Percentiles rank a stretch among this genome's conserved stretches.
Evolutionary conservation across 2,113 vertebrate genomes (phyloP).

Genomic region (Pituophis catenifer): DNA sequence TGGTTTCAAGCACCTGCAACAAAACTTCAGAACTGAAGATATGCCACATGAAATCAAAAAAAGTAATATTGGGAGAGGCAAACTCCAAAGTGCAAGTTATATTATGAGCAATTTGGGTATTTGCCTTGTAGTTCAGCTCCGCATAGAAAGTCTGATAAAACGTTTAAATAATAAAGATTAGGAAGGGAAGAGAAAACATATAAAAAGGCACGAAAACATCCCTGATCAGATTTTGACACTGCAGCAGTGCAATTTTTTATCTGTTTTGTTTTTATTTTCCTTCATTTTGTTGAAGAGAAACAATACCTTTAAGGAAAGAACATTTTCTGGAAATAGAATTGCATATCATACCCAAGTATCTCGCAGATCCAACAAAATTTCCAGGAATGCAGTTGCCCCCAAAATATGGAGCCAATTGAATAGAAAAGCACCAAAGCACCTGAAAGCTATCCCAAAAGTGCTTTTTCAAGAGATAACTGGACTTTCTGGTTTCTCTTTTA

Average conservation of each 20-base stretch:
- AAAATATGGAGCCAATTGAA: too few species aligned
- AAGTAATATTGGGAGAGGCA: slow-evolving; percentile 66
- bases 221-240: slow-evolving; percentile 66
- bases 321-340: slow-evolving; percentile 54
- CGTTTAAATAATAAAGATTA: slow-evolving; percentile 75
- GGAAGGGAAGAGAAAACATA: slow-evolving; percentile 66
- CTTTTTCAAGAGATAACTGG: too few species aligned
- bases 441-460: too few species aligned
- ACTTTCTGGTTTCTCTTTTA: too few species aligned
- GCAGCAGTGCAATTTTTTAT: slow-evolving; percentile 54
- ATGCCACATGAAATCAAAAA: slow-evolving; percentile 74
- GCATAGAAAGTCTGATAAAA: slow-evolving; percentile 72
- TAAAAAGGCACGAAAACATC: slow-evolving; percentile 70
- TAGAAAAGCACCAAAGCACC: too few species aligned
- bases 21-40: slow-evolving; percentile 77
- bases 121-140: slow-evolving; percentile 61
- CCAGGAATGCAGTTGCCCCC: too few species aligned
- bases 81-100: slow-evolving; percentile 65
- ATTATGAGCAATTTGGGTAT: slow-evolving; percentile 59
- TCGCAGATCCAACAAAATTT: too few species aligned
- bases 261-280: slow-evolving; percentile 5
- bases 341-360: slow-evolving; percentile 27
- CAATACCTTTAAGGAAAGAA: slow-evolving; percentile 52
- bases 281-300: slow-evolving; percentile 64
- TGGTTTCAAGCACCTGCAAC: slow-evolving; percentile 71